Percentiles rank a stretch among this genome's conserved stretches.
Conservation (phyloP, 2,113 vertebrate genomes). For the Neolamprologus sp. region DNA sequence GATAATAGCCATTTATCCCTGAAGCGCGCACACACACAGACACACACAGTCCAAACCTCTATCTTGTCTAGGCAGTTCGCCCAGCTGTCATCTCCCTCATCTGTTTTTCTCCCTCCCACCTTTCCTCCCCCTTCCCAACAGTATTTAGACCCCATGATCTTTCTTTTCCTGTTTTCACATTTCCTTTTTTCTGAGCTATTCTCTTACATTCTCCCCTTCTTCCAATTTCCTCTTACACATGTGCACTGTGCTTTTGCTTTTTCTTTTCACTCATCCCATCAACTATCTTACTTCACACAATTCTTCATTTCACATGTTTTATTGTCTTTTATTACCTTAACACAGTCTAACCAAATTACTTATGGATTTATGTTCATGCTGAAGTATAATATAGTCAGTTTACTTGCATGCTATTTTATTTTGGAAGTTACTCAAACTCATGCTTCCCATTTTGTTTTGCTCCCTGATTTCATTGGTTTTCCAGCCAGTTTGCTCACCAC, state of each 20-base stretch:
- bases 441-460: neutral
- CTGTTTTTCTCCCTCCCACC: neutral
- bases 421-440: neutral
- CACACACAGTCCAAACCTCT: constrained; percentile 20
- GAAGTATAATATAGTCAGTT: neutral
- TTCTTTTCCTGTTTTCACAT: constrained; percentile 2
- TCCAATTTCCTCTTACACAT: neutral
- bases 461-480: neutral
- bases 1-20: constrained; percentile 72
- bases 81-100: constrained; percentile 45
- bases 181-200: neutral
- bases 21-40: neutral
- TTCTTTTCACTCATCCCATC: neutral
- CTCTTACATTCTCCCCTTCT: neutral
- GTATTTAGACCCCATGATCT: constrained; percentile 8
- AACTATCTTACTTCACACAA: neutral
- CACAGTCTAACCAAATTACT: neutral
- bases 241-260: neutral
- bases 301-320: neutral
- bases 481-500: neutral
- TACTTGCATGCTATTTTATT: neutral
- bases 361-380: neutral
- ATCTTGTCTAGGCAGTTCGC: constrained; percentile 42
- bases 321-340: neutral
- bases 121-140: neutral